Evolutionary conservation across 2,113 vertebrate genomes (phyloP).

Genomic region (Hiodon tergisus): DNA sequence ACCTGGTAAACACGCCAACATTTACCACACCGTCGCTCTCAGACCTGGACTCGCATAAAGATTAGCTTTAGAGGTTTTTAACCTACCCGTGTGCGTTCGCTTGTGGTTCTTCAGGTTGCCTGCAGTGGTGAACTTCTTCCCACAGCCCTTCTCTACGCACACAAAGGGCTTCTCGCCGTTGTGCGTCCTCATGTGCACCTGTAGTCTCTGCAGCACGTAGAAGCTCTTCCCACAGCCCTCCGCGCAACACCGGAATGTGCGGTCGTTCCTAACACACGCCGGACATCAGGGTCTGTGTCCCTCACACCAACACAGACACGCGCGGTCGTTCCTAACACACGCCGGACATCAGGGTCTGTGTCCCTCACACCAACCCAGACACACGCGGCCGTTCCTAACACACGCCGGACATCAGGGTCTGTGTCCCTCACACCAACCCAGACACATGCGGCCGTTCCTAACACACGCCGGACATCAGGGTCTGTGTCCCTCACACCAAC

Average conservation of each 20-base stretch:
- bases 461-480: too few species aligned
- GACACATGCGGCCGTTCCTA: neutral
- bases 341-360: too few species aligned
- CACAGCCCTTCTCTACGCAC: slow-evolving; percentile 86
- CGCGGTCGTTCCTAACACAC: too few species aligned
- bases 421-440: too few species aligned
- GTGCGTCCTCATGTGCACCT: slow-evolving; percentile 98
- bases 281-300: too few species aligned
- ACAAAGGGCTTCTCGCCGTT: slow-evolving; percentile 94
- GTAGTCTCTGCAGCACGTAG: slow-evolving; percentile 92
- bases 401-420: too few species aligned
- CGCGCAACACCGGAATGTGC: slow-evolving; percentile 85
- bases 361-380: neutral
- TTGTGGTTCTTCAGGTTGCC: slow-evolving; percentile 96
- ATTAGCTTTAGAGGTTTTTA: neutral
- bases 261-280: slow-evolving; percentile 74
- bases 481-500: too few species aligned
- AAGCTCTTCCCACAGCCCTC: slow-evolving; percentile 98
- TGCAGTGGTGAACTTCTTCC: slow-evolving; percentile 94
- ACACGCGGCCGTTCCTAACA: neutral
- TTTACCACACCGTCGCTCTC: neutral
- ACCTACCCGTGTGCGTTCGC: slow-evolving; percentile 87
- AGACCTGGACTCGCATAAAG: neutral
- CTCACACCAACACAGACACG: too few species aligned
- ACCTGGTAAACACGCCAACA: slow-evolving; percentile 54